Percentiles rank a stretch among this genome's conserved stretches.
These are phyloP conservation scores for Xanthia icteritia DNA, from an alignment of 2,888 invertebrate genomes.

Conservation along the genomic window DNA sequence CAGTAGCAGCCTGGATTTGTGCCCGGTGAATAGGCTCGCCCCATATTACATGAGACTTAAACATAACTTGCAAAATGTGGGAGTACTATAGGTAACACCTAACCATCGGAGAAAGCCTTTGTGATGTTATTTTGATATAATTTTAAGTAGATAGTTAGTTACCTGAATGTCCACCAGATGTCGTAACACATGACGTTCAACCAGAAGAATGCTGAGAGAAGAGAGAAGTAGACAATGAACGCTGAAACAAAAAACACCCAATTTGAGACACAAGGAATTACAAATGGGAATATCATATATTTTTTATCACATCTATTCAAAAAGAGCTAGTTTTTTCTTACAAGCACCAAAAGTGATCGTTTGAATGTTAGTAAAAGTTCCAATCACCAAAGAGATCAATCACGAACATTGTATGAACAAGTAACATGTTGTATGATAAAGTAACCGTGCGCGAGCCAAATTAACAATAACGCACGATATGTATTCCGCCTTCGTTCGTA, in stretches of 20 bases:
- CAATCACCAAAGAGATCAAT: too few species aligned
- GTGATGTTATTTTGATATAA: not conserved
- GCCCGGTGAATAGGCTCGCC: not conserved
- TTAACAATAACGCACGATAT: too few species aligned
- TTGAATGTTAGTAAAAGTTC: too few species aligned
- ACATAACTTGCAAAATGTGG: not conserved
- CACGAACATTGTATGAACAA: too few species aligned
- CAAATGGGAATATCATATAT: too few species aligned
- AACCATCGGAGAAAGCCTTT: not conserved
- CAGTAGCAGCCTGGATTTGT: not conserved
- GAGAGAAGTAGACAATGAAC: conserved; percentile 91
- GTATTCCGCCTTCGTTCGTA: too few species aligned
- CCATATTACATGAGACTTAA: too few species aligned
- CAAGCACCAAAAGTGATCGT: too few species aligned
- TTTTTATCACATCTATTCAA: not conserved
- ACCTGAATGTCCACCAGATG: conserved; percentile 95
- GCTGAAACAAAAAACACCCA: conserved; percentile 85
- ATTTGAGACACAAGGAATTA: not conserved
- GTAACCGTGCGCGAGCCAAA: too few species aligned
- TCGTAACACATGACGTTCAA: conserved; percentile 94
- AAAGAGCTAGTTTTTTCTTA: too few species aligned
- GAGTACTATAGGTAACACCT: too few species aligned
- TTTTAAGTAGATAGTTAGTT: conserved; percentile 38
- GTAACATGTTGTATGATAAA: too few species aligned
- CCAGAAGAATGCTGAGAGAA: conserved; percentile 93